Evolutionary conservation across 2,888 invertebrate genomes (phyloP).

Genomic region (Drosophila buzzatii): DNA sequence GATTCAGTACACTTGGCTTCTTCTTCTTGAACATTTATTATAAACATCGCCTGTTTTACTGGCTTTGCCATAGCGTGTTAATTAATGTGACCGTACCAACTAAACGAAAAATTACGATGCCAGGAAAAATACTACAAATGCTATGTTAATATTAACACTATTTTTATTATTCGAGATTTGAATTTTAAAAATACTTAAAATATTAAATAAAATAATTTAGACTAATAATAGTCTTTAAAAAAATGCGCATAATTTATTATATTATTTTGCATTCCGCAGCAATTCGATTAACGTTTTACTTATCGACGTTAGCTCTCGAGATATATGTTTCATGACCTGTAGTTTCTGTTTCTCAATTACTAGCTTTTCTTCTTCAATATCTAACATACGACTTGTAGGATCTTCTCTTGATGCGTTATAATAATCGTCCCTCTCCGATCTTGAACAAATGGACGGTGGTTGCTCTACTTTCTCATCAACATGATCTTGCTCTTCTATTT

Average conservation of each 20-base stretch:
- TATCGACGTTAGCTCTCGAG: constrained; percentile 39
- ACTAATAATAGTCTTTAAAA: neutral
- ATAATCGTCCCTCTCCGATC: neutral
- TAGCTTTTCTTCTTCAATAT: constrained; percentile 63
- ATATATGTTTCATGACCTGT: constrained; percentile 59
- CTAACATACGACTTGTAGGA: constrained; percentile 26
- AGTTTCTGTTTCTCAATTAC: constrained; percentile 52
- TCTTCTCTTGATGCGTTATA: neutral
- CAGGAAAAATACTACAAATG: neutral
- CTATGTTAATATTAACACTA: neutral
- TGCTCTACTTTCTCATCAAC: neutral
- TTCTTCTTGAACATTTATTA: constrained; percentile 60
- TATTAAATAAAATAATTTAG: neutral
- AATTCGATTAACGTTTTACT: constrained; percentile 42
- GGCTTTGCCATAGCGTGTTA: constrained; percentile 28
- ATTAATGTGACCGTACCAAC: constrained; percentile 21
- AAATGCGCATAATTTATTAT: neutral
- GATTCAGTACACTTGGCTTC: constrained; percentile 63
- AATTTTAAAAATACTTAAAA: neutral
- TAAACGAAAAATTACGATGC: neutral
- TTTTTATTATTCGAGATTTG: neutral
- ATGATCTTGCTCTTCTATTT: neutral
- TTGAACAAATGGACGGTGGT: neutral
- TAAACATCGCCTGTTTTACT: constrained; percentile 52
- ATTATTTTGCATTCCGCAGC: constrained; percentile 30